phyloP scores from a whole-genome alignment of 1,140 invertebrate genomes.

The Euwallacea similis region DNA sequence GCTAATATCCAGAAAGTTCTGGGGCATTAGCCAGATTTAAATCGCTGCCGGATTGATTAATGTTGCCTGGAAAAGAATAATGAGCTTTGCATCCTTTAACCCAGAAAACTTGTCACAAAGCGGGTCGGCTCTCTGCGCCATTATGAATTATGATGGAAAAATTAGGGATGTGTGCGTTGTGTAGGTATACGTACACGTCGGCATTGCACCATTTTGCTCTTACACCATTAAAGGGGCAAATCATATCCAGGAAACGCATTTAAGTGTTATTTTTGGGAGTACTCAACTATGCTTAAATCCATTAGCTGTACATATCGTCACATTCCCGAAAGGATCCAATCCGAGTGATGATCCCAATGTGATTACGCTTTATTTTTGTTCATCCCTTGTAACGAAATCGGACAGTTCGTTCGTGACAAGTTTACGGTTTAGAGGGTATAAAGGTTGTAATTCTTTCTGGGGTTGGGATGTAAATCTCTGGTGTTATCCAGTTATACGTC shows the following conservation, averaged over 20 bases:
- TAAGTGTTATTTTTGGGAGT: too few relatives aligned
- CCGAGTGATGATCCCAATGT: neutral
- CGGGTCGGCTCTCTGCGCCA: constrained; percentile 4
- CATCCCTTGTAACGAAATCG: constrained; percentile 15
- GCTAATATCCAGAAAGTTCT: constrained; percentile 44
- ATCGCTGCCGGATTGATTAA: constrained; percentile 45
- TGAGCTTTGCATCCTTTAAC: constrained; percentile 44
- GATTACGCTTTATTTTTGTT: constrained; percentile 8
- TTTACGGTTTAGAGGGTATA: constrained; percentile 40
- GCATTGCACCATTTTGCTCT: too few relatives aligned
- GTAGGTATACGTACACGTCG: too few relatives aligned
- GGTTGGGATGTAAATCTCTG: too few relatives aligned
- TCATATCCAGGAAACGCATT: too few relatives aligned
- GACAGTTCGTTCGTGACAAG: constrained; percentile 41
- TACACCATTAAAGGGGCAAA: too few relatives aligned
- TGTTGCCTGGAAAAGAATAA: constrained; percentile 46
- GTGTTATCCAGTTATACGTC: too few relatives aligned
- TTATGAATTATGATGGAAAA: constrained; percentile 1
- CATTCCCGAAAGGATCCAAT: too few relatives aligned
- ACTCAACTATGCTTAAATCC: too few relatives aligned
- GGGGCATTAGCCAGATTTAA: constrained; percentile 41
- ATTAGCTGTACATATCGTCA: too few relatives aligned
- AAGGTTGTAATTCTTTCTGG: constrained; percentile 45
- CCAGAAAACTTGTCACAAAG: constrained; percentile 43
- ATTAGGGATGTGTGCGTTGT: too few relatives aligned